phyloP scores from a whole-genome alignment of 2,797 vertebrate genomes.

The Falco naumanni region DNA sequence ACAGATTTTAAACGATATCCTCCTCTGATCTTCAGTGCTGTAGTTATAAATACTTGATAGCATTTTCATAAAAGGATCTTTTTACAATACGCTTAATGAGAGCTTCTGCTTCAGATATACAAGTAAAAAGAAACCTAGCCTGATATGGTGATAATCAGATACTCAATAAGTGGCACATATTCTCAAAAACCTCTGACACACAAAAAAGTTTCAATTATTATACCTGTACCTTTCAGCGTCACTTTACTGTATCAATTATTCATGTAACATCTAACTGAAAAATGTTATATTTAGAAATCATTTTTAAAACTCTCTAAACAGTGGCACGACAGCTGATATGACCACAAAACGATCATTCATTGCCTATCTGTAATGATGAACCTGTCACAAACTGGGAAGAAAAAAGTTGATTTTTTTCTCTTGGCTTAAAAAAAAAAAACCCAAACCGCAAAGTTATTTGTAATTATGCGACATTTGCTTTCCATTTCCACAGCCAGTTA shows the following conservation, averaged over 20 bases:
- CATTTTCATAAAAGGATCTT: constrained; percentile 57
- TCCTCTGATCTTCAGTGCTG: constrained; percentile 59
- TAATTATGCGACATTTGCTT: constrained; percentile 90
- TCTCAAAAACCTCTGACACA: constrained; percentile 55
- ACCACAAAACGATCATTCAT: constrained; percentile 87
- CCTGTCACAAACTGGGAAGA: constrained; percentile 78
- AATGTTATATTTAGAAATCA: constrained; percentile 72
- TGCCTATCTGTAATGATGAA: constrained; percentile 86
- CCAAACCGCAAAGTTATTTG: constrained; percentile 68
- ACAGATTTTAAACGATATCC: constrained; percentile 56
- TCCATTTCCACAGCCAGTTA: constrained; percentile 88
- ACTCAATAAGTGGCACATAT: constrained; percentile 44
- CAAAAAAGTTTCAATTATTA: constrained; percentile 68
- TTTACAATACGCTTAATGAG: constrained; percentile 67
- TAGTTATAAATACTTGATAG: constrained; percentile 64
- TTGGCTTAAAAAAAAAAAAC: constrained; percentile 22
- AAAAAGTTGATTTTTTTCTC: constrained; percentile 78
- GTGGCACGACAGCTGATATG: constrained; percentile 83
- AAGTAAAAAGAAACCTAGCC: constrained; percentile 45
- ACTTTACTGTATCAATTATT: constrained; percentile 76
- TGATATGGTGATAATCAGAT: constrained; percentile 28
- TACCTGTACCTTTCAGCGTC: constrained; percentile 76
- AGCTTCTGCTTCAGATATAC: constrained; percentile 50
- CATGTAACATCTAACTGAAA: constrained; percentile 72
- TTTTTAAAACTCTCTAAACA: constrained; percentile 71